Conservation (phyloP, 2,888 invertebrate species). For the Cotesia congregata region DNA sequence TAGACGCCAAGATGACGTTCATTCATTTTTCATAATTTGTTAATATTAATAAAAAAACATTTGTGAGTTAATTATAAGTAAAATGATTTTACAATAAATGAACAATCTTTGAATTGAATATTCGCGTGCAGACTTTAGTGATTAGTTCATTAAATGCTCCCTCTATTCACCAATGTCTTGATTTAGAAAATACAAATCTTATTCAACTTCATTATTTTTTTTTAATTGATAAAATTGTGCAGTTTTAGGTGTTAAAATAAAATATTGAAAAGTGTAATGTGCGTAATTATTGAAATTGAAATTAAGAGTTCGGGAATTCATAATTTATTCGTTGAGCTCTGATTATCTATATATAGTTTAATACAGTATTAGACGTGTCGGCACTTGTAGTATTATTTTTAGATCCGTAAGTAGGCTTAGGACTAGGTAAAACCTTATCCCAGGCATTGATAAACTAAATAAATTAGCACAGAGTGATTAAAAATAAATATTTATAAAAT, state of each 20-base stretch:
- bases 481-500: background rate
- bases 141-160: background rate
- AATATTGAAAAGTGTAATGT: too few species aligned
- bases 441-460: background rate
- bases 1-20: constrained; percentile 17
- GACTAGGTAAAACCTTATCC: background rate
- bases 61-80: too few species aligned
- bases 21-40: background rate
- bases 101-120: background rate
- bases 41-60: background rate
- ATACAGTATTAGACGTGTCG: background rate
- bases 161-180: background rate
- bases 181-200: background rate
- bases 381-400: background rate
- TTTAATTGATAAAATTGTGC: background rate
- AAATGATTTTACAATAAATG: too few species aligned
- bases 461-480: constrained; percentile 6
- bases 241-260: background rate
- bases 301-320: background rate
- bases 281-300: too few species aligned
- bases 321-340: background rate
- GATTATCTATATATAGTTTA: background rate
- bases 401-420: constrained; percentile 4
- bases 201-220: background rate
- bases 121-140: background rate